Percentiles rank a stretch among this genome's conserved stretches.
Conservation (phyloP, 2,888 invertebrate species). For the Cerastoderma edule region DNA sequence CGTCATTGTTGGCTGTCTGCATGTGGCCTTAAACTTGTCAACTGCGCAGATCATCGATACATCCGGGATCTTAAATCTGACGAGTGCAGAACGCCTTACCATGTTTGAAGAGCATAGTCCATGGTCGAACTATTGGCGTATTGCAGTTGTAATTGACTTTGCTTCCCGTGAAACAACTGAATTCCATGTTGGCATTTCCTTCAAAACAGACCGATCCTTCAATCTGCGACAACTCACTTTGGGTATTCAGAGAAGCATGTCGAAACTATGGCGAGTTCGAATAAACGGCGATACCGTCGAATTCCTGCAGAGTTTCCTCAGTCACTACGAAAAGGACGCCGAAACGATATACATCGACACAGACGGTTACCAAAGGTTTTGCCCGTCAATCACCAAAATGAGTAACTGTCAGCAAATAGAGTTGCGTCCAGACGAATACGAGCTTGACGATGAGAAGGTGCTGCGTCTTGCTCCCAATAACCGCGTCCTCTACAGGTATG, state of each 20-base stretch:
- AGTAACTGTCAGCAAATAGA: constrained; percentile 1
- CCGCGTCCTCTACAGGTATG: background rate
- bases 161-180: no score
- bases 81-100: background rate
- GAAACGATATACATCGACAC: no score
- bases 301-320: background rate
- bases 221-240: background rate
- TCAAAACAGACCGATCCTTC: background rate
- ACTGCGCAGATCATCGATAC: background rate
- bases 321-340: background rate
- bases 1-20: background rate
- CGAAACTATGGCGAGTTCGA: background rate
- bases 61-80: background rate
- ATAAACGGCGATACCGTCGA: background rate
- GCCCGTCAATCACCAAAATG: background rate
- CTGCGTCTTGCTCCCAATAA: background rate
- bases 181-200: no score
- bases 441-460: background rate
- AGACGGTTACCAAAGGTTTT: no score
- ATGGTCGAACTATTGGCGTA: background rate
- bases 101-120: constrained; percentile 1
- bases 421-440: background rate
- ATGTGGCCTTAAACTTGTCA: background rate
- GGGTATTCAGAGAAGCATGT: background rate
- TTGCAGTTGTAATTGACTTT: background rate